These are phyloP conservation scores for Hemicrepidius hirtus DNA, from an alignment of 2,888 invertebrate species.

Conservation along the genomic window DNA sequence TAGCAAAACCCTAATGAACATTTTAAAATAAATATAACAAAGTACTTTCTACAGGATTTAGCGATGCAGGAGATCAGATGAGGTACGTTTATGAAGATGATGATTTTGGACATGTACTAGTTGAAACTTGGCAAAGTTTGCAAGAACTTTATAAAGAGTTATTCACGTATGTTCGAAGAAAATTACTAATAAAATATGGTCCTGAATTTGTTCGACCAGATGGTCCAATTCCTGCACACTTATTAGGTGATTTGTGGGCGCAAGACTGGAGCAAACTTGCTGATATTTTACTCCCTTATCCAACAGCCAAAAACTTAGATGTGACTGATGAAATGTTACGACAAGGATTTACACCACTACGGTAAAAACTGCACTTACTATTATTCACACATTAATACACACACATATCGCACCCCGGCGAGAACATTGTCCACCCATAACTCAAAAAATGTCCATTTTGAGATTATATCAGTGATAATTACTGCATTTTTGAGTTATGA, in stretches of 20 bases:
- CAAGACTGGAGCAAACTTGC: constrained; percentile 87
- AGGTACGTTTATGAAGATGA: constrained; percentile 82
- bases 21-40: too few relatives aligned
- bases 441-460: too few relatives aligned
- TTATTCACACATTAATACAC: too few relatives aligned
- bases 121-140: constrained; percentile 78
- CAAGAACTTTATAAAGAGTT: constrained; percentile 87
- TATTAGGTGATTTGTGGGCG: constrained; percentile 90
- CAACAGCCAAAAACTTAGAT: constrained; percentile 81
- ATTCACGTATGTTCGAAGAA: constrained; percentile 86
- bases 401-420: too few relatives aligned
- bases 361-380: constrained; percentile 72
- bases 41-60: constrained; percentile 76
- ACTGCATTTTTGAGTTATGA: too few relatives aligned
- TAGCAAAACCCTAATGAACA: too few relatives aligned
- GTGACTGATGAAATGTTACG: constrained; percentile 86
- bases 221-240: constrained; percentile 89
- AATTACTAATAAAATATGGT: constrained; percentile 73
- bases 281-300: constrained; percentile 85
- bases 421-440: too few relatives aligned
- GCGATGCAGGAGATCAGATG: constrained; percentile 89
- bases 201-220: constrained; percentile 73
- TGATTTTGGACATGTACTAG: constrained; percentile 77
- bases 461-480: too few relatives aligned
- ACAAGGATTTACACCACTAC: constrained; percentile 83